Evolutionary conservation across 2,797 vertebrate genomes (phyloP), one percentile per base, ranked within the genome.

Genomic region (Iguana delicatissima): DNA sequence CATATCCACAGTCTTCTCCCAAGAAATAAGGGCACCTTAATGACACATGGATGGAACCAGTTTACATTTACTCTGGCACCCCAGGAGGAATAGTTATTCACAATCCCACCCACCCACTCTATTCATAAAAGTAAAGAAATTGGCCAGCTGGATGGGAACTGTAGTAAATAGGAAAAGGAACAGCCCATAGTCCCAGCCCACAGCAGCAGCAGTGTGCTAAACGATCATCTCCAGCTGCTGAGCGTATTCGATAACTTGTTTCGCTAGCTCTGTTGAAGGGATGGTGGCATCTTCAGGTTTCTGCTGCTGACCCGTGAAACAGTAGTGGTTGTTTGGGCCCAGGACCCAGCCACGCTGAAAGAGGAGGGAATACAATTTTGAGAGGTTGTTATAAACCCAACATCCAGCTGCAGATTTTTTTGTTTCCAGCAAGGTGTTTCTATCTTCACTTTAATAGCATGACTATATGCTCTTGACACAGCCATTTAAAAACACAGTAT

Each of bases 161-260:
- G 72, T 81, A 81, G 57, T 57, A 91, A 73, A 86, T 18, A 1
- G 26, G 8, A 12, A 26, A 24, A 42, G 1, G 26, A 46, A 2
- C 35, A 38, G 46, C 46, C 73, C 50, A 73, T 32, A 88, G 86
- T 88, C 57, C 81, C 1, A 32, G 55, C 38, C 32, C 24, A 3
- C 1, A 50, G 42, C 35, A 72, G 84, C 7, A 13, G 3, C 1
- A 4, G 10, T 12, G 0, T 1, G 90, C 97, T 98, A 99, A 95
- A 99, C 99, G 90, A 99, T 99, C 99, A 99, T 99, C 96, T 99
- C 99, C 95, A 99, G 98, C 96, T 99, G 99, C 92, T 98, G 97
- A 82, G 99, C 99, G 29, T 99, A 99, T 94, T 99, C 99, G 42
- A 99, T 99, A 96, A 99, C 98, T 96, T 99, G 99, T 90, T 98